These are phyloP conservation scores for Oncorhynchus clarkii DNA, from an alignment of 2,113 vertebrate genomes.

Conservation along the genomic window DNA sequence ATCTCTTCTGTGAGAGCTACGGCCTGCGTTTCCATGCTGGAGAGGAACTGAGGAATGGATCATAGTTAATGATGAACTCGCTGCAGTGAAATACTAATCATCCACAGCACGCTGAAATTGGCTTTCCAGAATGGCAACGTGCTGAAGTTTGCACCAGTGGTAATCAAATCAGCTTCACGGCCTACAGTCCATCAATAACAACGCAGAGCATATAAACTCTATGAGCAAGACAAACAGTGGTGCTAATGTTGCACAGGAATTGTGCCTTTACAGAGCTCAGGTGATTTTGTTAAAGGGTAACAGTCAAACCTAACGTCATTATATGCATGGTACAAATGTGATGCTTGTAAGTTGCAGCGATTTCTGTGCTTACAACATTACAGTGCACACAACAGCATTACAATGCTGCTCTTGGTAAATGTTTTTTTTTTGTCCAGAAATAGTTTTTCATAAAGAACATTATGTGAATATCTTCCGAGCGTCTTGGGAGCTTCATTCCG, in stretches of 20 bases:
- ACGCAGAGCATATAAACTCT: background rate
- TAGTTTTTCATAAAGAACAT: too few species aligned
- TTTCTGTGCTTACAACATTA: too few species aligned
- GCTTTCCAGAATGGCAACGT: background rate
- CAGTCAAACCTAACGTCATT: background rate
- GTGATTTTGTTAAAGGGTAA: background rate
- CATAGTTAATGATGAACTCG: background rate
- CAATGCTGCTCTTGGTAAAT: too few species aligned
- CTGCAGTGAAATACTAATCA: background rate
- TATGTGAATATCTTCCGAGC: too few species aligned
- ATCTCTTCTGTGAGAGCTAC: background rate
- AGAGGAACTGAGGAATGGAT: background rate
- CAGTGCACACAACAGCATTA: too few species aligned
- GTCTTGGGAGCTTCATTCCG: background rate
- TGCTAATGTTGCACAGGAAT: background rate
- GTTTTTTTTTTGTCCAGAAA: too few species aligned
- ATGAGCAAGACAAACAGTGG: background rate
- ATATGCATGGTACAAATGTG: background rate
- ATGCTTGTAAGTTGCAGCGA: too few species aligned
- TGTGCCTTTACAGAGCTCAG: background rate
- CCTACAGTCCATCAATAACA: background rate
- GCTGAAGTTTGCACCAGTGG: too few species aligned
- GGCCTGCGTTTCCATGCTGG: background rate
- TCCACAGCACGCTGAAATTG: background rate
- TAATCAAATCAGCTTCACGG: background rate